phyloP scores from a whole-genome alignment of 2,113 vertebrate genomes.

The Hippocampus guttulatus region DNA sequence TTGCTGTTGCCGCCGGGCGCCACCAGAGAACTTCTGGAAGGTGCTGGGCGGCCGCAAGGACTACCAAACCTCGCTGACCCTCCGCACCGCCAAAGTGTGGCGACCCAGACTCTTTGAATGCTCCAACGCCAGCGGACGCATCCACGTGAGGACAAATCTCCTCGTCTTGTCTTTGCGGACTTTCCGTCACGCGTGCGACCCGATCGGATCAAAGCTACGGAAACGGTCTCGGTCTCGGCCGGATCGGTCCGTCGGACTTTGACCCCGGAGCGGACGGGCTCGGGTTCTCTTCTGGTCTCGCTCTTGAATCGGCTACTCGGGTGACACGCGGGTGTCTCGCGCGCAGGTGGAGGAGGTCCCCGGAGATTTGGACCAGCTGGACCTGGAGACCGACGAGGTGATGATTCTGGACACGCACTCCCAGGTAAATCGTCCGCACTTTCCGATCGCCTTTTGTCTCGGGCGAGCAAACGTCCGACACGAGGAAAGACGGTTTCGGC shows the following conservation, averaged over 20 bases:
- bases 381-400: slow-evolving; percentile 72
- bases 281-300: not conserved
- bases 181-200: not conserved
- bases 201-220: too few species aligned
- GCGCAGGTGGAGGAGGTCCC: slow-evolving; percentile 69
- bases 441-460: not conserved
- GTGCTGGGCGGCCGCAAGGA: slow-evolving; percentile 68
- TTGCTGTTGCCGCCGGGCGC: not conserved
- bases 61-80: slow-evolving; percentile 67
- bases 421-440: slow-evolving; percentile 46
- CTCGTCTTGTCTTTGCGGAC: not conserved
- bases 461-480: not conserved
- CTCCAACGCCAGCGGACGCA: slow-evolving; percentile 73
- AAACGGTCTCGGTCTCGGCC: too few species aligned
- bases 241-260: too few species aligned
- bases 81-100: slow-evolving; percentile 45
- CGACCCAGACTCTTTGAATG: slow-evolving; percentile 69
- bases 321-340: not conserved
- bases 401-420: slow-evolving; percentile 72
- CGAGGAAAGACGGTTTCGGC: not conserved
- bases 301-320: too few species aligned
- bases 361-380: slow-evolving; percentile 65
- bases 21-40: slow-evolving; percentile 66
- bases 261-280: too few species aligned
- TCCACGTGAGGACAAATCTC: slow-evolving; percentile 56